Evolutionary conservation across 1,140 invertebrate genomes (phyloP), one percentile per base, ranked within the genome.

Genomic region (Apolygus lucorum): DNA sequence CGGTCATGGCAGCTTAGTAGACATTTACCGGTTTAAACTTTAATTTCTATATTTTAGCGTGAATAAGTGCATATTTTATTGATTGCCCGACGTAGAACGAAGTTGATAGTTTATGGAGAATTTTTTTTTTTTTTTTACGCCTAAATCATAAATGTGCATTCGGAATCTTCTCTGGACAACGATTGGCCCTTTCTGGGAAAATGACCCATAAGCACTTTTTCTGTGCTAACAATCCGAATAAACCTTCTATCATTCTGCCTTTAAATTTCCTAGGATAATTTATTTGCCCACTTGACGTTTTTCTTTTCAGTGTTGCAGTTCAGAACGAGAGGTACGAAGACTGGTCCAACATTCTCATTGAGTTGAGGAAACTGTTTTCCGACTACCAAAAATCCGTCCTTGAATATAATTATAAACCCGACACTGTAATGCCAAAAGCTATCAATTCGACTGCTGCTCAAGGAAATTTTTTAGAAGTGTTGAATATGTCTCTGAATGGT

Each of bases 281-380:
- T n/a, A n/a, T n/a, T n/a, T n/a, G n/a, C n/a, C n/a, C 34, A 42
- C 17, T 42, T 42, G 17, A 42, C 17, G 34, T 42, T 42, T 42
- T 17, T 4, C 24, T 77, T 80, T 81, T 72, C 54, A 91, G 92
- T 75, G 92, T 99, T 62, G 91, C 94, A 28, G 90, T 99, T 28
- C 96, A 99, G 82, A 99, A 99, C 84, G 97, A 99, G 78, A 86
- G 94, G 66, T 98, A 93, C 78, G 96, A 99, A 77, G 97, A 99
- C 79, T 99, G 97, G 96, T 90, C 86, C 67, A 89, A 89, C 73
- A 89, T 92, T 24, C 81, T 99, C 64, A 87, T 93, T 1, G 87
- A 93, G 73, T 78, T 99, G 28, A 83, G 95, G 71, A 87, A 88
- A 78, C 78, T 96, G 0, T 99, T 98, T 77, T 93, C 92, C 49